Conservation (phyloP, 2,113 vertebrate genomes). For the Myrmophylax atrothorax region DNA sequence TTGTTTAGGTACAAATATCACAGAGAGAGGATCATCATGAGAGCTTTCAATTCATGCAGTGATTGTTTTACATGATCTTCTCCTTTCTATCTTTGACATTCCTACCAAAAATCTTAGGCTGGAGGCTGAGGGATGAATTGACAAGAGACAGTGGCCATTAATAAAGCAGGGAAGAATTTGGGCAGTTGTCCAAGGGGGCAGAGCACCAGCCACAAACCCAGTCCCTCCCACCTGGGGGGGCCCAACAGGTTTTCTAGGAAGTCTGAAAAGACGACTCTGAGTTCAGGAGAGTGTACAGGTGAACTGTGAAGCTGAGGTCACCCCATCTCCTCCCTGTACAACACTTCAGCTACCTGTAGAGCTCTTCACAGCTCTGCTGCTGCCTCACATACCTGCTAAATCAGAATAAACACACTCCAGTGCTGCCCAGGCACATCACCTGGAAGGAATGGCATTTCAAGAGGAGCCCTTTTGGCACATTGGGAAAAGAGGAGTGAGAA, state of each 20-base stretch:
- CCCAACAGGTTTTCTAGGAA: not conserved
- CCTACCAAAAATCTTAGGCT: not conserved
- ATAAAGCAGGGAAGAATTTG: not conserved
- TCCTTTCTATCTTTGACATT: not conserved
- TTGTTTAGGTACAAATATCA: not conserved
- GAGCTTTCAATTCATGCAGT: not conserved
- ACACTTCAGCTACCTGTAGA: not conserved
- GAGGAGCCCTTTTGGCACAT: not conserved
- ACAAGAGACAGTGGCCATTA: not conserved
- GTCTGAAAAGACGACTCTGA: not conserved
- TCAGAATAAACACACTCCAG: conserved; percentile 48
- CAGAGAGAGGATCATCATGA: not conserved
- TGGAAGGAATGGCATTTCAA: conserved; percentile 40
- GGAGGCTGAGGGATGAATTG: not conserved
- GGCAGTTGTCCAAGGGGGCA: not conserved
- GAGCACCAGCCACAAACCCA: not conserved
- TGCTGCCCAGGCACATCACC: not conserved
- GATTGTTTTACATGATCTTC: not conserved
- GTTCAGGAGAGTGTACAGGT: not conserved
- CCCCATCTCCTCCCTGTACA: not conserved
- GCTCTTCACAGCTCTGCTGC: not conserved
- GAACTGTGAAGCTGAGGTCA: not conserved
- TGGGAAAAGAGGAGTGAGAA: not conserved
- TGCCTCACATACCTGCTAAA: conserved; percentile 56
- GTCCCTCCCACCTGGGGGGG: not conserved